Evolutionary conservation across 2,797 vertebrate species (phyloP), one percentile per base, ranked within the genome.

Genomic region (Epinephelus awoara): DNA sequence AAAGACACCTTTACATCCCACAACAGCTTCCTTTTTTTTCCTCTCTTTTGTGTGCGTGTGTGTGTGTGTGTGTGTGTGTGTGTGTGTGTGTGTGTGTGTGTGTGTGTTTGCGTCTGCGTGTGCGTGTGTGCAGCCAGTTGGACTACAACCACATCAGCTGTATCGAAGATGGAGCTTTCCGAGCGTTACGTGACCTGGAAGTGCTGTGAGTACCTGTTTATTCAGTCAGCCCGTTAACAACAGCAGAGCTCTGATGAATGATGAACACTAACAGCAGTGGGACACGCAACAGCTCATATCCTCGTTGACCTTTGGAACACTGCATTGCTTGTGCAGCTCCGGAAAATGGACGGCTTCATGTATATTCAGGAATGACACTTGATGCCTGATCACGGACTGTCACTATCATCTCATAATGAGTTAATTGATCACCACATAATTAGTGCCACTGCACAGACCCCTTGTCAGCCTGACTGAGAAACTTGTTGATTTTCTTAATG

Each of bases 81-180:
- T 94, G 94, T 23, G 23, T 23, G 23, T 23, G 23, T 23, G 23
- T 23, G 23, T 73, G 59, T 83, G 50, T 73, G 55, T 73, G 75
- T 68, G 54, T 79, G 52, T 72, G 54, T 75, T 59, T 67, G 57
- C 56, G 29, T 73, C 54, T 73, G 34, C 62, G 21, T 56, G 40
- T 75, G 75, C 80, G 72, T 79, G 54, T 23, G 42, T 94, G 94
- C 95, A 99, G 98, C 95, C 98, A 99, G 91, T 94, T 99, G 97
- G 98, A 99, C 96, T 99, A 98, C 96, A 99, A 99, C 96, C 98
- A 99, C 94, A 99, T 99, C 96, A 97, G 96, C 96, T 99, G 98
- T 87, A 98, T 99, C 84, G 98, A 99, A 94, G 98, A 99, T 82
- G 98, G 98, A 91, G 96, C 98, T 0, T 99, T 99, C 83, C 93